These are phyloP conservation scores for Scaptomyza flava DNA, from an alignment of 2,888 invertebrate species.

Conservation along the genomic window DNA sequence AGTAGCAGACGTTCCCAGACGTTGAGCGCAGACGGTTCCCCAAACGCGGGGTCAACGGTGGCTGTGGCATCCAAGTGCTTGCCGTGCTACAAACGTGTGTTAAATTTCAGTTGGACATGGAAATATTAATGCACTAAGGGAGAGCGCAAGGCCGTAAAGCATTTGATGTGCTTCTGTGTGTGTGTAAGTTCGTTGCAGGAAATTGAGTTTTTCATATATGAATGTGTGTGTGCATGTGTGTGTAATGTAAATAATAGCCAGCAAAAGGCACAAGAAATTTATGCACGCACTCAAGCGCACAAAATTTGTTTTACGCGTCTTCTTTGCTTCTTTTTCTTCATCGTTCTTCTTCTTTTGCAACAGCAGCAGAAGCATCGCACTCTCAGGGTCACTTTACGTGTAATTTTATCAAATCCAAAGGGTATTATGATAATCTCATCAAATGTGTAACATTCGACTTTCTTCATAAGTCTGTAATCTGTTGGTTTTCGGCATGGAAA, in stretches of 20 bases:
- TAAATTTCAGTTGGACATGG: slow-evolving; percentile 55
- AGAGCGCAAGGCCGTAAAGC: slow-evolving; percentile 57
- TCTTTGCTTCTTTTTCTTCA: slow-evolving; percentile 9
- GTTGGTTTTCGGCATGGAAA: too few species aligned
- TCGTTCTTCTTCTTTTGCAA: neutral
- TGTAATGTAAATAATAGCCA: slow-evolving; percentile 66
- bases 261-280: slow-evolving; percentile 58
- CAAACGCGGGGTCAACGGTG: slow-evolving; percentile 56
- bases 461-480: too few species aligned
- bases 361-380: slow-evolving; percentile 19
- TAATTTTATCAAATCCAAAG: slow-evolving; percentile 1
- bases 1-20: slow-evolving; percentile 57
- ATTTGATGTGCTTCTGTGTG: slow-evolving; percentile 65
- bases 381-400: slow-evolving; percentile 61
- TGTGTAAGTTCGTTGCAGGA: slow-evolving; percentile 68
- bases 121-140: slow-evolving; percentile 6
- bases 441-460: neutral
- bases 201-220: slow-evolving; percentile 79
- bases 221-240: slow-evolving; percentile 21
- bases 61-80: neutral
- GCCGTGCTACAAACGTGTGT: slow-evolving; percentile 63
- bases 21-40: slow-evolving; percentile 11
- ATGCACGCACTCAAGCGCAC: slow-evolving; percentile 66
- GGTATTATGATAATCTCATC: neutral
- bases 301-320: slow-evolving; percentile 53